phyloP scores from a whole-genome alignment of 2,888 invertebrate genomes.

The Cancer borealis region DNA sequence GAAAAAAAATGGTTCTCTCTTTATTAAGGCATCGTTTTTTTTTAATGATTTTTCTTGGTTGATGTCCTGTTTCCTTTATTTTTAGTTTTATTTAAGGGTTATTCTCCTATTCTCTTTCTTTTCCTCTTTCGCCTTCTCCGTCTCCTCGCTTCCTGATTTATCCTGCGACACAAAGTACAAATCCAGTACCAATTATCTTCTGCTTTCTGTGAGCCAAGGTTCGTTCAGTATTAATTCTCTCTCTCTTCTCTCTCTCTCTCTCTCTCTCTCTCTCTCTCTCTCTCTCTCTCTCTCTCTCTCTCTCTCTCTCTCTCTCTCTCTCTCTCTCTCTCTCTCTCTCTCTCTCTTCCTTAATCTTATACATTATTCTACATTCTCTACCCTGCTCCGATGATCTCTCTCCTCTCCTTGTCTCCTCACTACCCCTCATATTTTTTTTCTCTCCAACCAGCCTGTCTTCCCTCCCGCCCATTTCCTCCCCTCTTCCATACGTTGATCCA shows the following conservation, averaged over 20 bases:
- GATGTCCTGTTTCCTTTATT: neutral
- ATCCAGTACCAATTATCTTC: neutral
- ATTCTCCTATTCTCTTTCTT: neutral
- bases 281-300: constrained; percentile 34
- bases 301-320: neutral
- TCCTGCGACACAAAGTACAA: neutral
- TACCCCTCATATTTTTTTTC: too few species aligned
- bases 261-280: constrained; percentile 39
- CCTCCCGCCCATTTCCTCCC: neutral
- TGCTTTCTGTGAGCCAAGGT: neutral
- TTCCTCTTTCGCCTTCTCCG: neutral
- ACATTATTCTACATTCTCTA: too few species aligned
- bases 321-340: neutral
- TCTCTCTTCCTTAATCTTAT: too few species aligned
- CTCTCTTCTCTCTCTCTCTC: neutral
- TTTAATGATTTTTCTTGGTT: neutral
- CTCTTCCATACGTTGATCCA: neutral
- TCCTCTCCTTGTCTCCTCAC: neutral
- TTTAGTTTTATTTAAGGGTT: neutral
- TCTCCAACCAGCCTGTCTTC: too few species aligned
- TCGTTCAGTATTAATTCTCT: neutral
- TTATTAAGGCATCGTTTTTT: neutral
- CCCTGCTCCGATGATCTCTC: too few species aligned
- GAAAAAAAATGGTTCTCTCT: too few species aligned
- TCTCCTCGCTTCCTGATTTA: neutral